phyloP scores from a whole-genome alignment of 2,797 vertebrate genomes.

The Eulemur coronatus region DNA sequence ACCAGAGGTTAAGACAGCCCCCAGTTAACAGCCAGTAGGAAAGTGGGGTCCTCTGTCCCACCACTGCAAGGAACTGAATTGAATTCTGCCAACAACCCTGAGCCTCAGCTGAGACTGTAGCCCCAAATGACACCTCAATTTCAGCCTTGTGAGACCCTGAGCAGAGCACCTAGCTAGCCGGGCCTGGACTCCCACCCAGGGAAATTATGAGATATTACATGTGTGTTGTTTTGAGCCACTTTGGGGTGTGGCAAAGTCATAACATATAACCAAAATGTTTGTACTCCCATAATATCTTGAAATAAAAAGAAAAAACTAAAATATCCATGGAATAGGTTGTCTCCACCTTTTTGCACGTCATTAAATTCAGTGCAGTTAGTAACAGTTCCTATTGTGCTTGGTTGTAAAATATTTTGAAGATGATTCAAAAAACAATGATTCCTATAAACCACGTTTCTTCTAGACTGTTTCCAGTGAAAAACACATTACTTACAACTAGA shows the following conservation, averaged over 20 bases:
- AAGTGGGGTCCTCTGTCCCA: neutral
- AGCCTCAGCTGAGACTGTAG: neutral
- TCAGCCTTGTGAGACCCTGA: neutral
- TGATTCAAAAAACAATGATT: neutral
- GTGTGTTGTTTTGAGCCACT: neutral
- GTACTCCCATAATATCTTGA: too few relatives aligned
- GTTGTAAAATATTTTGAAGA: slow-evolving; percentile 1
- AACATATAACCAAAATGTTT: too few relatives aligned
- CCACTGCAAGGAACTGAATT: neutral
- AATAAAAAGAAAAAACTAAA: neutral
- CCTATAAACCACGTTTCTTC: neutral
- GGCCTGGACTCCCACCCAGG: neutral
- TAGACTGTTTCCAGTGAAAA: neutral
- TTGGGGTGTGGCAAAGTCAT: too few relatives aligned
- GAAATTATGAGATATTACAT: neutral
- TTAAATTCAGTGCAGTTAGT: neutral
- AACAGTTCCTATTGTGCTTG: neutral
- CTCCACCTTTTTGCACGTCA: neutral
- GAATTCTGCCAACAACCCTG: neutral
- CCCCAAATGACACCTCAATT: neutral
- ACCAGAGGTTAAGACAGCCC: neutral
- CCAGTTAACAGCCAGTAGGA: neutral
- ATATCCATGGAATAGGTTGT: neutral
- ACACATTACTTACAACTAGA: neutral
- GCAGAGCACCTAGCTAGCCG: neutral